Percentiles rank a stretch among this genome's conserved stretches.
Conservation (phyloP, 2,113 vertebrate genomes). For the Sander lucioperca region DNA sequence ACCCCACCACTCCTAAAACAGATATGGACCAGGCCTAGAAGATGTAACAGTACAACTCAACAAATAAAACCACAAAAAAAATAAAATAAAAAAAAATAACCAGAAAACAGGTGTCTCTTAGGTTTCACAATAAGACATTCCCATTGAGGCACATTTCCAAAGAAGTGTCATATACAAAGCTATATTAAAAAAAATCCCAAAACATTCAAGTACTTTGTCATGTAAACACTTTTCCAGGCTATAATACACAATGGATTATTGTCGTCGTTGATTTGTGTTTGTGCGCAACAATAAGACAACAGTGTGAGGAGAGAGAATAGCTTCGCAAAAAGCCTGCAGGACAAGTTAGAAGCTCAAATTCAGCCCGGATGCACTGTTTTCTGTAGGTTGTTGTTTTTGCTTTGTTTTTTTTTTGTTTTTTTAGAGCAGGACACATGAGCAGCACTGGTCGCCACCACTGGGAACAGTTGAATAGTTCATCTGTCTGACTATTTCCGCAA, state of each 20-base stretch:
- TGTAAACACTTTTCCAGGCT: conserved; percentile 84
- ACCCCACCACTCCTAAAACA: conserved; percentile 27
- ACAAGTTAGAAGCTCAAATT: conserved; percentile 23
- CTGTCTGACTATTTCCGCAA: conserved; percentile 95
- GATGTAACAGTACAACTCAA: conserved; percentile 62
- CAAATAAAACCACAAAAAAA: conserved; percentile 34
- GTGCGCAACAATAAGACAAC: conserved; percentile 82
- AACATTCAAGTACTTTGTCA: conserved; percentile 85
- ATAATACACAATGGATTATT: conserved; percentile 76
- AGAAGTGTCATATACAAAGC: conserved; percentile 82
- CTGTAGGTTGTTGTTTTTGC: neutral
- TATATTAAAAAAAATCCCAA: conserved; percentile 57
- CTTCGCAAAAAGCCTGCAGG: conserved; percentile 50
- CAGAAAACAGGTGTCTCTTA: conserved; percentile 75
- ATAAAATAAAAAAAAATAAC: neutral
- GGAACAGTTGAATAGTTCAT: conserved; percentile 97
- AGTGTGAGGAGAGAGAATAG: conserved; percentile 68
- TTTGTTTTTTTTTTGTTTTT: no score
- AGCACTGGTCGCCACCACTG: conserved; percentile 91
- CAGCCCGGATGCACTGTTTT: conserved; percentile 27
- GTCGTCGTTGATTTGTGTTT: conserved; percentile 62
- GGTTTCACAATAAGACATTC: conserved; percentile 82
- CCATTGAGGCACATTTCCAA: conserved; percentile 83
- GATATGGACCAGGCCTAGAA: conserved; percentile 55
- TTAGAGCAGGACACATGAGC: conserved; percentile 81